phyloP scores from a whole-genome alignment of 2,888 invertebrate genomes.

The Plagodis dolabraria region DNA sequence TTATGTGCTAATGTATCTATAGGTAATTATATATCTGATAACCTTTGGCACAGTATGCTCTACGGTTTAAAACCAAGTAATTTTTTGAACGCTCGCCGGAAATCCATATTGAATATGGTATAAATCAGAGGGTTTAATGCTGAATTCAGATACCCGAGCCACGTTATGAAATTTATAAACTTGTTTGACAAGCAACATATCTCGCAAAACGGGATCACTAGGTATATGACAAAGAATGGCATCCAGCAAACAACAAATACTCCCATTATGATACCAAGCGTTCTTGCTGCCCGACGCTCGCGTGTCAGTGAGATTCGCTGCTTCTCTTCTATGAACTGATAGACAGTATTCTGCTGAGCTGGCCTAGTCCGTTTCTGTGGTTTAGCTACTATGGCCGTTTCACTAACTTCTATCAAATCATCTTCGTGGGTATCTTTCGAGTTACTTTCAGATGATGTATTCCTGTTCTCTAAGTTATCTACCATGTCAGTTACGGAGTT shows the following conservation, averaged over 20 bases:
- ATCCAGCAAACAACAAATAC: slow-evolving; percentile 99
- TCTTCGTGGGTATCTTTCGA: slow-evolving; percentile 78
- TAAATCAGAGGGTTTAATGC: slow-evolving; percentile 97
- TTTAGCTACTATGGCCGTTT: slow-evolving; percentile 57
- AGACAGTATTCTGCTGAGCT: slow-evolving; percentile 86
- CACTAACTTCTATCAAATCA: slow-evolving; percentile 63
- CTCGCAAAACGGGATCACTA: slow-evolving; percentile 94
- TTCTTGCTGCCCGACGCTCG: slow-evolving; percentile 96
- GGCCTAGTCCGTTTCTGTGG: slow-evolving; percentile 60
- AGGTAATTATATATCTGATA: slow-evolving; percentile 41
- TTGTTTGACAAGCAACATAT: slow-evolving; percentile 92
- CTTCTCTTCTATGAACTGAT: slow-evolving; percentile 95
- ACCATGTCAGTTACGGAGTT: slow-evolving; percentile 74
- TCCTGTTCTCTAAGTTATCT: slow-evolving; percentile 68
- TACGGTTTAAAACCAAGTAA: slow-evolving; percentile 80
- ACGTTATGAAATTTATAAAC: slow-evolving; percentile 95
- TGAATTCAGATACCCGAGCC: slow-evolving; percentile 97
- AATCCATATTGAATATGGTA: slow-evolving; percentile 97
- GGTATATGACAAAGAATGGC: slow-evolving; percentile 98
- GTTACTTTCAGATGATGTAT: slow-evolving; percentile 79
- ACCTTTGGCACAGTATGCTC: slow-evolving; percentile 61
- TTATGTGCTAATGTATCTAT: slow-evolving; percentile 54
- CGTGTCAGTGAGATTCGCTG: slow-evolving; percentile 96
- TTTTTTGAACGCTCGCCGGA: slow-evolving; percentile 94
- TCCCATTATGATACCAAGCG: slow-evolving; percentile 98